Base-by-base conservation (phyloP, 2,888 invertebrate genomes). In the Stramonita haemastoma region DNA sequence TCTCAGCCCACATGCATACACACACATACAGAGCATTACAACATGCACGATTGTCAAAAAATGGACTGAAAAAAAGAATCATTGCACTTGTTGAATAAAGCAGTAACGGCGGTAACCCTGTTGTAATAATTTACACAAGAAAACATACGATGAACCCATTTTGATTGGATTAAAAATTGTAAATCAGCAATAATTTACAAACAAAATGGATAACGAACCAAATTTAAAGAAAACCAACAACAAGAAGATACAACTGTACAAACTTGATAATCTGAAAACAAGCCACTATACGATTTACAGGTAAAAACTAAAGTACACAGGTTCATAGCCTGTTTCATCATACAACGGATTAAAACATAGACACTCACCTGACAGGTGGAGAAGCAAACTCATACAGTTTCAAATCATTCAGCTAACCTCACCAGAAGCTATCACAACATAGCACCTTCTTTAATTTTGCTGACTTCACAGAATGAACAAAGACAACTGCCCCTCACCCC, bases 51-150 rank as follows among this genome's bases (percentile, higher is more conserved):
- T 84, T 66, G 89, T 88, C 89, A 90, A 89, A n/a, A 88, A 88
- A 86, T 89, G 90, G 34, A 87, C 88, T 85, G 89, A 90, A 79
- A 89, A 93, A 93, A 94, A n/a, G 95, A 95, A 88, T 94, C 95
- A 90, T 94, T 94, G 0, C 94, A 94, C 90, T 95, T 79, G 79
- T 2, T 79, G 60, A 15, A 60, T 60, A 60, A 60, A 60, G 22
- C 60, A 60, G 22, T 22, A 60, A 60, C 34, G 22, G 13, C 46
- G 26, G 29, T 57, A 57, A 57, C 57, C 46, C 73, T 73, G 73
- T 73, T 73, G 17, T 29, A n/a, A 11, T 29, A 73, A n/a, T n/a
- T 73, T 73, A n/a, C 73, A 73, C 8, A 66, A 73, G 22, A 73
- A 22, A 73, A 29, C n/a, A 73, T 66, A 66, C 26, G 26, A 13